Evolutionary conservation across 2,888 invertebrate genomes (phyloP).

Genomic region (Rotaria sp.): DNA sequence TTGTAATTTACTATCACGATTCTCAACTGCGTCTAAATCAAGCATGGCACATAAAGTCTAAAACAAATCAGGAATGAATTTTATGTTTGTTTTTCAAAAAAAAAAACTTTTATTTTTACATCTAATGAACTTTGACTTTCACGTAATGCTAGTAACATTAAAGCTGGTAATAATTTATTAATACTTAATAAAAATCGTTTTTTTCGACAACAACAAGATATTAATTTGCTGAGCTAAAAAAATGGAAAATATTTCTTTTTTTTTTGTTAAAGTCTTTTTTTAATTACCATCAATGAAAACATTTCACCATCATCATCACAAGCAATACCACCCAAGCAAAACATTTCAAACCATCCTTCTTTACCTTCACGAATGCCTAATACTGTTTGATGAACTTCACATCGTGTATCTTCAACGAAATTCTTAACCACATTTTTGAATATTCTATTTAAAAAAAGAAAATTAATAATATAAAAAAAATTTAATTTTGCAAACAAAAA

Average conservation of each 20-base stretch:
- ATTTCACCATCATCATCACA: conserved; percentile 64
- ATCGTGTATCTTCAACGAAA: conserved; percentile 65
- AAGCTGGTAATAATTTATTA: conserved; percentile 66
- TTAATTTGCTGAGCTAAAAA: conserved; percentile 55
- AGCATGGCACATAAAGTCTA: conserved; percentile 69
- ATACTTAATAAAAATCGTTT: conserved; percentile 66
- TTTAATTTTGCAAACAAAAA: too few relatives aligned
- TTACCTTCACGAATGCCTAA: conserved; percentile 66
- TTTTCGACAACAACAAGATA: conserved; percentile 69
- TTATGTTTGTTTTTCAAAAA: neutral
- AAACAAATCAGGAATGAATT: neutral
- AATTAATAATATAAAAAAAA: neutral
- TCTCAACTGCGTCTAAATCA: conserved; percentile 67
- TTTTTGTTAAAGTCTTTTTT: neutral
- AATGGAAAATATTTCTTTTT: neutral
- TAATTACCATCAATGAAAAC: conserved; percentile 67
- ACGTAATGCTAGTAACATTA: conserved; percentile 67
- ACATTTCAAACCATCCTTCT: conserved; percentile 68
- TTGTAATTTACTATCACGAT: conserved; percentile 61
- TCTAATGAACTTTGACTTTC: conserved; percentile 59
- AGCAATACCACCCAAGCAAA: conserved; percentile 65
- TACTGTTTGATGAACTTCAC: conserved; percentile 67
- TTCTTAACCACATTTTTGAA: conserved; percentile 60
- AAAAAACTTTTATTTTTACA: conserved; percentile 44
- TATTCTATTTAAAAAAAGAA: conserved; percentile 46